Conservation (phyloP, 1,140 invertebrate species). For the Glomeris maerens region DNA sequence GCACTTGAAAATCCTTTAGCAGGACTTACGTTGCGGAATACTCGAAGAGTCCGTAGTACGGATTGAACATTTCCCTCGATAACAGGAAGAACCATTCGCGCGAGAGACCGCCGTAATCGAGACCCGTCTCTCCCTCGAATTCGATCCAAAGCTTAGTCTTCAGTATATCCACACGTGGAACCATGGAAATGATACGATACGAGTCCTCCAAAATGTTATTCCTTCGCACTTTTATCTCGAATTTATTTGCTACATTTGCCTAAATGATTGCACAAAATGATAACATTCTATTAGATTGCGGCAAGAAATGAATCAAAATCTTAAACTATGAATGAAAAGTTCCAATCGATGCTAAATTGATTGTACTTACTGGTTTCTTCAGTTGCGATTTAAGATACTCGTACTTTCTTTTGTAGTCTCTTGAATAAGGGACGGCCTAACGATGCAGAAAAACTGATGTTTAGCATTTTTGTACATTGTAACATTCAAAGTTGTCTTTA, state of each 20-base stretch:
- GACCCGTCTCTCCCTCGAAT: constrained; percentile 90
- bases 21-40: constrained; percentile 84
- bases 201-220: constrained; percentile 91
- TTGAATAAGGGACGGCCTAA: constrained; percentile 84
- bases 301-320: not conserved
- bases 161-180: constrained; percentile 68
- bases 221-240: constrained; percentile 85
- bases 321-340: constrained; percentile 1
- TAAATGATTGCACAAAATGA: constrained; percentile 34
- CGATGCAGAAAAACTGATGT: constrained; percentile 24
- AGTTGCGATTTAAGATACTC: constrained; percentile 92
- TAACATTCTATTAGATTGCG: too few species aligned
- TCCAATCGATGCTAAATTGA: constrained; percentile 5
- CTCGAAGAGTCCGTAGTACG: constrained; percentile 97
- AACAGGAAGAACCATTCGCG: constrained; percentile 97
- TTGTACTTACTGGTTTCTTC: constrained; percentile 71
- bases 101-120: constrained; percentile 94
- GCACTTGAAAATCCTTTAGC: not conserved
- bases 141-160: constrained; percentile 98
- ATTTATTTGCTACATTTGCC: constrained; percentile 93
- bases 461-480: too few species aligned
- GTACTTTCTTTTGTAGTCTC: constrained; percentile 98
- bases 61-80: constrained; percentile 99
- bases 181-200: constrained; percentile 72
- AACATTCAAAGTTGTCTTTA: too few species aligned